Evolutionary conservation across 2,113 vertebrate species (phyloP), one percentile per base, ranked within the genome.

Genomic region (Galbula dea): DNA sequence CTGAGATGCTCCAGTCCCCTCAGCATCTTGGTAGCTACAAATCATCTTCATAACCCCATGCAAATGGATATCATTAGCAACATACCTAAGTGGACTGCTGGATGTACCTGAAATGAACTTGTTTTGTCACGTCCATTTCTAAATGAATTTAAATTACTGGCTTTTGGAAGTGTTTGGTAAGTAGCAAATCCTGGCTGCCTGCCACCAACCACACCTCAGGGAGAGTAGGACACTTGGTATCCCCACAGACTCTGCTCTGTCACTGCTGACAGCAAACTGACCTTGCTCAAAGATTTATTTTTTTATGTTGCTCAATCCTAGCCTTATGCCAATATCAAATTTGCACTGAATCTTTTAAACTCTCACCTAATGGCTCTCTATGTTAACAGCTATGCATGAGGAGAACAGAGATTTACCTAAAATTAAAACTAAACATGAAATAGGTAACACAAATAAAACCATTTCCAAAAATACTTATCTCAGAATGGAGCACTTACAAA

Each of bases 171-270:
- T 30, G 21, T 79, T 73, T 79, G 86, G 75, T 36, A 49, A 37
- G 51, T 3, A 88, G 62, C 46, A 43, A 55, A 63, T 9, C n/a
- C 36, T 59, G 71, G 32, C 52, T 19, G 26, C 13, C 36, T 23
- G 36, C 52, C 85, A 45, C 45, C 65, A 39, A 6, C 76, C 55
- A 39, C 26, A 26, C 8, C 43, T 39, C 2, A 7, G 24, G 15
- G 15, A 69, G 37, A 10, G 39, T 14, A 59, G n/a, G 13, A 7
- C 21, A 45, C 83, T 89, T 36, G 6, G 37, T 51, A 5, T 76
- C 54, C 59, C 90, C 87, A 36, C 91, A 83, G 93, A 83, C 91
- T 95, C 90, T 88, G 65, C 82, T 78, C 27, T 24, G 41, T 29
- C 45, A 8, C 74, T 67, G 37, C 85, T 89, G 37, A 57, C 30